Evolutionary conservation across 1,140 invertebrate genomes (phyloP).

Genomic region (Samia ricini): DNA sequence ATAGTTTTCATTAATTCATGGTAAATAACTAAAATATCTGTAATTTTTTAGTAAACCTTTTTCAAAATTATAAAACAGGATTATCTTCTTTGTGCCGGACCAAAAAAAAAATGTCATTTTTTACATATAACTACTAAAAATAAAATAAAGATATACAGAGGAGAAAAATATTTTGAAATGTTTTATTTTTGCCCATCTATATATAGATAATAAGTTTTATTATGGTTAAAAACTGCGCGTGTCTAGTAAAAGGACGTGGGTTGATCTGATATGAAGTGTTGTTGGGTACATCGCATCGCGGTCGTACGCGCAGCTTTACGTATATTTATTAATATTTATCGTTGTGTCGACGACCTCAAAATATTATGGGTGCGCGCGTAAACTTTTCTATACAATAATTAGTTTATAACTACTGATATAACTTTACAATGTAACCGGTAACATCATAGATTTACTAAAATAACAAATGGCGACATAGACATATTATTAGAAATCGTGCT

Average conservation of each 20-base stretch:
- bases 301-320: conserved; percentile 4
- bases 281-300: conserved; percentile 9
- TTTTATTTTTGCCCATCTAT: too few species aligned
- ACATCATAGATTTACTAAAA: not conserved
- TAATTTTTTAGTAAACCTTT: too few species aligned
- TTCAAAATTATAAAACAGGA: too few species aligned
- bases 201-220: not conserved
- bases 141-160: too few species aligned
- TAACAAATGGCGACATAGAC: not conserved
- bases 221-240: not conserved
- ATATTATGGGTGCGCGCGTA: conserved; percentile 27
- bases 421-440: not conserved
- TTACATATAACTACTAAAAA: too few species aligned
- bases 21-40: too few species aligned
- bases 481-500: not conserved
- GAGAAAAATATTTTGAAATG: too few species aligned
- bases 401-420: not conserved
- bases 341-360: conserved; percentile 48
- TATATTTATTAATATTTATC: conserved; percentile 54
- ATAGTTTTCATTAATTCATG: too few species aligned
- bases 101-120: too few species aligned
- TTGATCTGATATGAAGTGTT: conserved; percentile 31
- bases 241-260: conserved; percentile 7
- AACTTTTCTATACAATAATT: conserved; percentile 10
- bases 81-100: too few species aligned